Percentiles rank a stretch among this genome's conserved stretches.
phyloP scores from a whole-genome alignment of 2,888 invertebrate genomes.

The Drosophila diplacantha region DNA sequence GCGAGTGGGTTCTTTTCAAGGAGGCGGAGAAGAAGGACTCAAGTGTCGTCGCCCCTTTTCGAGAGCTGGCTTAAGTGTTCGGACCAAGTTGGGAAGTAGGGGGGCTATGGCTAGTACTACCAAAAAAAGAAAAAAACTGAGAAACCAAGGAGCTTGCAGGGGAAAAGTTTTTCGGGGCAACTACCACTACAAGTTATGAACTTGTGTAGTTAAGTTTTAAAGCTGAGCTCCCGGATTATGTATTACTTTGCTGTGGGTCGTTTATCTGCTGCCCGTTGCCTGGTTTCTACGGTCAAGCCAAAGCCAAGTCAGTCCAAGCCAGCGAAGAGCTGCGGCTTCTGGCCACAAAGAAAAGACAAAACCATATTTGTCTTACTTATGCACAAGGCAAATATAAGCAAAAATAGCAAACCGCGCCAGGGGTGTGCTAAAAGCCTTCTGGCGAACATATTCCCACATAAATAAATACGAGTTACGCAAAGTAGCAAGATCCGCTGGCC shows the following conservation, averaged over 20 bases:
- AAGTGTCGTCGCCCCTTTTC: constrained; percentile 35
- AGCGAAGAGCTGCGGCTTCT: constrained; percentile 4
- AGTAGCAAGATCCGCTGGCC: constrained; percentile 43
- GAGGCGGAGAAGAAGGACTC: constrained; percentile 12
- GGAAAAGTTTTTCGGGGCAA: constrained; percentile 35
- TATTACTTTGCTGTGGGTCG: constrained; percentile 66
- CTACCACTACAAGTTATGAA: constrained; percentile 63
- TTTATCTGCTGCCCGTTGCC: constrained; percentile 36
- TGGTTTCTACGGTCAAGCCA: constrained; percentile 43
- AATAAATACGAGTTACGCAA: constrained; percentile 39
- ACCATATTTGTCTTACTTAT: constrained; percentile 48
- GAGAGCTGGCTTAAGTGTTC: constrained; percentile 56
- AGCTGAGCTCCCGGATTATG: constrained; percentile 68
- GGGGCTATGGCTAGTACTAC: constrained; percentile 19
- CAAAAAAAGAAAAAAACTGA: neutral
- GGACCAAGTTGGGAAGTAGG: constrained; percentile 39
- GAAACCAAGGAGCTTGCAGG: neutral
- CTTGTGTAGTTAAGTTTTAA: constrained; percentile 70
- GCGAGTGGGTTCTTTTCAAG: constrained; percentile 17
- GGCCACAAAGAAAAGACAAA: constrained; percentile 1
- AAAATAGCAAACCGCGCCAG: constrained; percentile 29
- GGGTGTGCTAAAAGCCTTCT: constrained; percentile 67
- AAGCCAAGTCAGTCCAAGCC: constrained; percentile 7
- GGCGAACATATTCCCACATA: constrained; percentile 30
- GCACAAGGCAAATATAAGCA: constrained; percentile 17